Conservation (phyloP, 2,888 invertebrate species). For the Drosophila neutralis region DNA sequence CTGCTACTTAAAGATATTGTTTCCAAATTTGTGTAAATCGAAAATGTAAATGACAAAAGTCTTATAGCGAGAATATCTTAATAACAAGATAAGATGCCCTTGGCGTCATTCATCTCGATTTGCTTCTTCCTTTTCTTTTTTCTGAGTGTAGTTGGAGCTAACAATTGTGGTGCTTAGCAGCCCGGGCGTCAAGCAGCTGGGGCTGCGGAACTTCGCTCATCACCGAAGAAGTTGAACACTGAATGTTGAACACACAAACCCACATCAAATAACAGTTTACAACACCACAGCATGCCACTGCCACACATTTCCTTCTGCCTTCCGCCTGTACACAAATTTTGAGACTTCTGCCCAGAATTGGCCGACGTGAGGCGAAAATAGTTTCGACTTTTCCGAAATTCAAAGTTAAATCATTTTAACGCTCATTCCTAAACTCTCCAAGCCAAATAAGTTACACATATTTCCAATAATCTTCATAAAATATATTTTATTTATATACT, state of each 20-base stretch:
- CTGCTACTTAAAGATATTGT: not conserved
- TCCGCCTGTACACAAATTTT: constrained; percentile 25
- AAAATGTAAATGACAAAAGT: not conserved
- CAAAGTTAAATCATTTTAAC: not conserved
- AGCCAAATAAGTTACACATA: not conserved
- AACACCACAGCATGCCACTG: constrained; percentile 53
- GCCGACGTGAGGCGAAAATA: not conserved
- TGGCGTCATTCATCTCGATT: not conserved
- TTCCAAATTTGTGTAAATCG: not conserved
- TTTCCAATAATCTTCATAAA: not conserved
- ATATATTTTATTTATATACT: no score
- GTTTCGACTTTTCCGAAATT: not conserved
- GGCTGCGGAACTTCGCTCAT: constrained; percentile 27
- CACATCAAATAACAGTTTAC: constrained; percentile 77
- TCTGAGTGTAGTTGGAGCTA: constrained; percentile 1
- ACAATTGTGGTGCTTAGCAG: constrained; percentile 20
- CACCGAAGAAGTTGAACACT: constrained; percentile 23
- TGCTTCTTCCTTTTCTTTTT: not conserved
- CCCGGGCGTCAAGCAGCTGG: constrained; percentile 46
- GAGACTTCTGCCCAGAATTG: constrained; percentile 35
- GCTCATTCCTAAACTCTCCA: not conserved
- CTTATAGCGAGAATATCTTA: not conserved
- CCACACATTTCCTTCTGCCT: constrained; percentile 56
- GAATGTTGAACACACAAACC: constrained; percentile 51
- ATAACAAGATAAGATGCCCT: no score